Conservation (phyloP, 1,140 invertebrate species). For the Pseudoatta argentina region DNA sequence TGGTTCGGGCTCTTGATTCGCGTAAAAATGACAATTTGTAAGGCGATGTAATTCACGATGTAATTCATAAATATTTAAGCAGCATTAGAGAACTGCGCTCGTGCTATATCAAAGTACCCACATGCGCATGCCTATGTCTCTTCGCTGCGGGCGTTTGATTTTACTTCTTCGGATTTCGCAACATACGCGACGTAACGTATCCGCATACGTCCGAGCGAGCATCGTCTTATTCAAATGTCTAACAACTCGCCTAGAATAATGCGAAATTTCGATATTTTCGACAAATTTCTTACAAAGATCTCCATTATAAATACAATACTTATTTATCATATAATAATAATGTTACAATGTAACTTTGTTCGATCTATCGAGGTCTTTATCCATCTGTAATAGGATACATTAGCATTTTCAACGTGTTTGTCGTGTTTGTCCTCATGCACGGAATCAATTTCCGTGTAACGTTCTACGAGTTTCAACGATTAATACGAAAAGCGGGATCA, state of each 20-base stretch:
- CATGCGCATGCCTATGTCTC: conserved; percentile 5
- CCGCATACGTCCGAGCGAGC: neutral
- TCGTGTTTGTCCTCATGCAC: neutral
- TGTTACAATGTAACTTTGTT: neutral
- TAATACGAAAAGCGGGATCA: conserved; percentile 31
- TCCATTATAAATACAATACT: neutral
- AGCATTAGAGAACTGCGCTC: conserved; percentile 44
- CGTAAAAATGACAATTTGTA: conserved; percentile 66
- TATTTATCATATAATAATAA: neutral
- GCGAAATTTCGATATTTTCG: neutral
- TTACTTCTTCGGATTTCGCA: neutral
- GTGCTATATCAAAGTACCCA: conserved; percentile 67
- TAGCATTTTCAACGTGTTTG: neutral
- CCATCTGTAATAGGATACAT: neutral
- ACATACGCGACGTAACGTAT: conserved; percentile 1
- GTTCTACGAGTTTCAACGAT: conserved; percentile 9
- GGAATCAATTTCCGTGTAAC: conserved; percentile 46
- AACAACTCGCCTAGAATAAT: neutral
- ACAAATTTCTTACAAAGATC: neutral
- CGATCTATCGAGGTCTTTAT: neutral
- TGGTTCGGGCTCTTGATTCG: conserved; percentile 57
- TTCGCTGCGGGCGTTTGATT: conserved; percentile 17
- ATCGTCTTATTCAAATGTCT: neutral
- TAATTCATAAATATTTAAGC: conserved; percentile 74
- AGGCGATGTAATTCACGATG: conserved; percentile 54